phyloP scores from a whole-genome alignment of 2,888 invertebrate genomes.

The Mythimna impura region DNA sequence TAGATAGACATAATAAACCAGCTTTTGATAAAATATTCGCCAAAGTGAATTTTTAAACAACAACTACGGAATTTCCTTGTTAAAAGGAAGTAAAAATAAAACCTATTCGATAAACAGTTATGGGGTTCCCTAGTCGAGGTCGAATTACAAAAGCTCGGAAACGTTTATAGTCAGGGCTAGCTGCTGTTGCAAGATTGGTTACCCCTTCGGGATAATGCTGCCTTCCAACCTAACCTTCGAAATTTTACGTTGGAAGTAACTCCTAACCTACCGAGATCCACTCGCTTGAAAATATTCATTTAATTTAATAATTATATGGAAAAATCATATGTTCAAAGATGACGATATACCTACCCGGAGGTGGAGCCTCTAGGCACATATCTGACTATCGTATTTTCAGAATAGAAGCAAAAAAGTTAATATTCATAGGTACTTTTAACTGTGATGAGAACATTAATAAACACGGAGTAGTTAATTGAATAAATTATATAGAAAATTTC shows the following conservation, averaged over 20 bases:
- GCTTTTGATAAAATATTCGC: constrained; percentile 27
- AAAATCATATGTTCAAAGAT: neutral
- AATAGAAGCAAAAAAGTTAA: neutral
- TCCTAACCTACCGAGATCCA: neutral
- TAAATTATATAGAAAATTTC: no score
- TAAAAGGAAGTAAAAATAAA: constrained; percentile 35
- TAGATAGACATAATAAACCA: constrained; percentile 21
- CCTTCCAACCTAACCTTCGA: neutral
- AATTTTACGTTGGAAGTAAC: neutral
- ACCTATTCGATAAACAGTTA: constrained; percentile 6
- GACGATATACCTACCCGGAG: neutral
- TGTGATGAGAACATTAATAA: neutral
- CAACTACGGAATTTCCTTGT: constrained; percentile 31
- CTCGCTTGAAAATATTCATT: neutral
- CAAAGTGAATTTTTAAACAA: constrained; percentile 19
- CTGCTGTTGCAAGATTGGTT: neutral
- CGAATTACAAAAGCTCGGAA: neutral
- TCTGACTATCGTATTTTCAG: neutral
- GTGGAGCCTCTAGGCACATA: no score
- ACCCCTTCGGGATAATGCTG: neutral
- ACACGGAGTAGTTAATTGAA: no score
- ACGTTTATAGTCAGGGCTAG: neutral
- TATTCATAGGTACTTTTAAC: neutral
- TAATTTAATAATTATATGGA: no score
- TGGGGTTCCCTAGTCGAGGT: neutral